Evolutionary conservation across 2,797 vertebrate genomes (phyloP).

Genomic region (Babyrousa celebensis): DNA sequence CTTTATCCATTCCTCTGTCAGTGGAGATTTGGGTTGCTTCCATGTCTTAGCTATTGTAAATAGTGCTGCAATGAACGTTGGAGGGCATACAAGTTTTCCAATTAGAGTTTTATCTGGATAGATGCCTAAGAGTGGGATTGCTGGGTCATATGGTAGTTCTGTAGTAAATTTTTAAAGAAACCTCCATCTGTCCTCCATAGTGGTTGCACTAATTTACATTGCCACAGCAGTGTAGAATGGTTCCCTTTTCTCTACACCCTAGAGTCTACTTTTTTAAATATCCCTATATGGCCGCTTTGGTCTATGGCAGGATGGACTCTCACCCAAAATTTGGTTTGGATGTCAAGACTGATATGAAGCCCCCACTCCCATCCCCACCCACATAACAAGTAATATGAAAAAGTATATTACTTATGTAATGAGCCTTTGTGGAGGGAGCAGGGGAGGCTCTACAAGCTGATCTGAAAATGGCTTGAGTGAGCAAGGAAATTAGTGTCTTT

Average conservation of each 20-base stretch:
- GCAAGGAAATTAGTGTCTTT: background rate
- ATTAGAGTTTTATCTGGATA: no score
- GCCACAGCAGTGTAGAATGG: no score
- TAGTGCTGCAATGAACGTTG: no score
- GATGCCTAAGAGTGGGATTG: no score
- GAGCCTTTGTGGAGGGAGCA: background rate
- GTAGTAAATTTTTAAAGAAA: no score
- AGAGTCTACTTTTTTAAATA: constrained; percentile 3
- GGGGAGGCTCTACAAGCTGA: background rate
- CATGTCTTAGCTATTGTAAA: no score
- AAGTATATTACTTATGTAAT: background rate
- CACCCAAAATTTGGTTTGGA: background rate
- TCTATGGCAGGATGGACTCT: background rate
- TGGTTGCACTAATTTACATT: no score
- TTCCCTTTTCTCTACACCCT: background rate
- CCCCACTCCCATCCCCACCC: background rate
- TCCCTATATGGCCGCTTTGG: background rate
- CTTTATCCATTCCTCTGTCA: no score
- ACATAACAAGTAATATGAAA: background rate
- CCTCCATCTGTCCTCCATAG: no score
- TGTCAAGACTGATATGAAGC: background rate
- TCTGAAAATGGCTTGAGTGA: background rate
- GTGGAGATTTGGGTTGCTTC: no score
- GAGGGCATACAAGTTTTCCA: no score
- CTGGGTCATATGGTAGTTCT: no score